Percentiles rank a stretch among this genome's conserved stretches.
Evolutionary conservation across 1,140 invertebrate species (phyloP).

Genomic region (Pygmarrhopalites habei): DNA sequence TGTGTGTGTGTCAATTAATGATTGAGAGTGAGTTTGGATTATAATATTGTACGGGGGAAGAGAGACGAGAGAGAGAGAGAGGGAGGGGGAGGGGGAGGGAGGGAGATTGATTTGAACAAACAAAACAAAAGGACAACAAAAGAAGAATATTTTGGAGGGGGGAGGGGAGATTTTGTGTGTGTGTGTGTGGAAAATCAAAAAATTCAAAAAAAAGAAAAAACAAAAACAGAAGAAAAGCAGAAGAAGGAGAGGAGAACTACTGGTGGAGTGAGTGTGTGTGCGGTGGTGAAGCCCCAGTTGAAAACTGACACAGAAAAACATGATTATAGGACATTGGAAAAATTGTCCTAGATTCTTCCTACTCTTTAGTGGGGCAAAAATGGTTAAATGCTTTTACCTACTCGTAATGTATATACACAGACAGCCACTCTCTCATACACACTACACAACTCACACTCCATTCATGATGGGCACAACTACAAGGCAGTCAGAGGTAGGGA

Average conservation of each 20-base stretch:
- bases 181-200: neutral
- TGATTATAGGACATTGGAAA: conserved; percentile 19
- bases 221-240: neutral
- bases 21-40: no score
- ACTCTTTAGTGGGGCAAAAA: conserved; percentile 12
- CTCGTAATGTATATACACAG: no score
- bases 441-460: no score
- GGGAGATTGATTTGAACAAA: neutral
- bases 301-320: conserved; percentile 20
- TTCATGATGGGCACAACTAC: no score
- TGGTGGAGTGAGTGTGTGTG: conserved; percentile 7
- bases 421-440: no score
- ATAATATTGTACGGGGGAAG: no score
- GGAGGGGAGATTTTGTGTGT: no score
- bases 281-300: neutral
- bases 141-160: no score
- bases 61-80: no score
- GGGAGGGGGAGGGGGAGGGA: neutral
- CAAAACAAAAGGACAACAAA: conserved; percentile 1
- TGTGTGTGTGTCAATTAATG: no score
- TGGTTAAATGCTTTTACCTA: conserved; percentile 19
- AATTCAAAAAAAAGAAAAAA: neutral
- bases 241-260: no score
- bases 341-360: conserved; percentile 19
- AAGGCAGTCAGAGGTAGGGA: no score